Evolutionary conservation across 2,113 vertebrate species (phyloP).

Genomic region (Grammomys surdaster): DNA sequence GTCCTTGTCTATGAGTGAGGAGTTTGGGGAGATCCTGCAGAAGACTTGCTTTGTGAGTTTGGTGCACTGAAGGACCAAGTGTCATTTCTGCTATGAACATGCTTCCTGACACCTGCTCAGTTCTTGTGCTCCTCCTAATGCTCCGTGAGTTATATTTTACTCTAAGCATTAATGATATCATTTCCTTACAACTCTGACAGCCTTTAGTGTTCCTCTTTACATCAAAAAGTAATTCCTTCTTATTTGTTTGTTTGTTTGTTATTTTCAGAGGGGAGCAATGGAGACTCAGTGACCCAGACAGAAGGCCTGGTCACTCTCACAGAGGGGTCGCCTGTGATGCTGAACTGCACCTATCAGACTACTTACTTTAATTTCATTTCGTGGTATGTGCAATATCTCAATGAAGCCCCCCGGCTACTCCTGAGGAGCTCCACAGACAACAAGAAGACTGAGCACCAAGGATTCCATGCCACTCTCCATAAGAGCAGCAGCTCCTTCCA

Average conservation of each 20-base stretch:
- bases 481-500: slow-evolving; percentile 37
- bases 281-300: slow-evolving; percentile 63
- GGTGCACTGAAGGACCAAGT: neutral
- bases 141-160: slow-evolving; percentile 54
- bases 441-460: neutral
- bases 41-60: neutral
- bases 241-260: neutral
- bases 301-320: neutral
- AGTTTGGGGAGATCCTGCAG: neutral
- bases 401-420: slow-evolving; percentile 19
- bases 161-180: neutral
- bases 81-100: slow-evolving; percentile 20
- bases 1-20: neutral
- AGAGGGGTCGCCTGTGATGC: neutral
- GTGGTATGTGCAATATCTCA: slow-evolving; percentile 67
- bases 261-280: slow-evolving; percentile 7
- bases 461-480: slow-evolving; percentile 9
- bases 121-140: slow-evolving; percentile 18
- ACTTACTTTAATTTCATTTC: neutral
- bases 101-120: neutral
- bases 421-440: neutral
- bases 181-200: neutral
- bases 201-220: neutral
- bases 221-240: neutral
- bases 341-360: slow-evolving; percentile 57